Evolutionary conservation across 2,113 vertebrate genomes (phyloP).

Genomic region (Poecile atricapillus): DNA sequence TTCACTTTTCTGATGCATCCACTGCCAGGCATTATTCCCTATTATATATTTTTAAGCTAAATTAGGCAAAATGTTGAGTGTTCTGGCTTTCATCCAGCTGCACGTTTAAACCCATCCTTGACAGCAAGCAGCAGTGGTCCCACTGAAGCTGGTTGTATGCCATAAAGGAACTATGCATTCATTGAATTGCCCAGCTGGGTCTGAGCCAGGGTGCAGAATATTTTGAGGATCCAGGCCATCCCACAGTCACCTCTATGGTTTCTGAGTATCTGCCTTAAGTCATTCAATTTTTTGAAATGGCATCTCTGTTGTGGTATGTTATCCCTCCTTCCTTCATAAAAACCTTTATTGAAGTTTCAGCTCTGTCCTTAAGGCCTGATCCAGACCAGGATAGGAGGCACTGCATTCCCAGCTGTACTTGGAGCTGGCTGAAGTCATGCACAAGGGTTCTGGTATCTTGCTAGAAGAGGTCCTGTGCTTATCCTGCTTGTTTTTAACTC

Average conservation of each 20-base stretch:
- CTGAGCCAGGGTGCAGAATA: neutral
- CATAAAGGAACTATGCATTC: neutral
- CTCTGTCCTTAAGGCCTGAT: slow-evolving; percentile 54
- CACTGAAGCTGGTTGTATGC: neutral
- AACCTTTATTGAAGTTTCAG: slow-evolving; percentile 27
- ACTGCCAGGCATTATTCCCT: neutral
- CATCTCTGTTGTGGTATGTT: slow-evolving; percentile 53
- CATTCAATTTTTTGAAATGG: slow-evolving; percentile 34
- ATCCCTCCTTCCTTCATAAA: slow-evolving; percentile 43
- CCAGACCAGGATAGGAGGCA: slow-evolving; percentile 34
- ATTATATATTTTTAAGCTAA: neutral
- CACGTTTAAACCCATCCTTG: neutral
- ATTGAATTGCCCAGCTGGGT: neutral
- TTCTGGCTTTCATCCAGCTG: neutral
- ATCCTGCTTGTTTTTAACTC: neutral
- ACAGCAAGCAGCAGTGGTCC: neutral
- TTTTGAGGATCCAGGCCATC: slow-evolving; percentile 43
- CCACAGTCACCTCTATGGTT: slow-evolving; percentile 51
- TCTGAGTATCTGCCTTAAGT: slow-evolving; percentile 53
- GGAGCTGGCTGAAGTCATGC: neutral
- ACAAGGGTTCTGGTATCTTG: neutral
- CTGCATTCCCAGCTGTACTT: neutral
- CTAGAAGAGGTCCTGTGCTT: neutral
- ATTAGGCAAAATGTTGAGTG: neutral
- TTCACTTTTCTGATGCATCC: neutral